Conservation (phyloP, 2,113 vertebrate species). For the Peucedramus taeniatus region DNA sequence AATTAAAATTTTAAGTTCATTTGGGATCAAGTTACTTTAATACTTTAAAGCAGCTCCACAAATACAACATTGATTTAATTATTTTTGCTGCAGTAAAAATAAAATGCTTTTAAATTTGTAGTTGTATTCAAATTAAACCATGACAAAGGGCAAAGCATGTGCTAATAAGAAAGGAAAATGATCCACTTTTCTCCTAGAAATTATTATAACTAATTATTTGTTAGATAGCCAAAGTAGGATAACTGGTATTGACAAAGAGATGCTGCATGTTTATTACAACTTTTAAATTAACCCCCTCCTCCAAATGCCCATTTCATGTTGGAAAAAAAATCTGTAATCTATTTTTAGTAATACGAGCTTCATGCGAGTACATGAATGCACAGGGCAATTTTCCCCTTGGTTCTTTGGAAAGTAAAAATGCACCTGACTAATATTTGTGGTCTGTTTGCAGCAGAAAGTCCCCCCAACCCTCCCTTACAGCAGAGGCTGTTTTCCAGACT, state of each 20-base stretch:
- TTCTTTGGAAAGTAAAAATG: neutral
- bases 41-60: conserved; percentile 55
- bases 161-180: neutral
- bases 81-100: conserved; percentile 29
- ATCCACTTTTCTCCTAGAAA: neutral
- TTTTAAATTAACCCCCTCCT: neutral
- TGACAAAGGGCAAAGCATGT: neutral
- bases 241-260: neutral
- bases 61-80: conserved; percentile 66
- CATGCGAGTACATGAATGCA: neutral
- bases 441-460: neutral
- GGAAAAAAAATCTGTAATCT: neutral
- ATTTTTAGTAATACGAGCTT: neutral
- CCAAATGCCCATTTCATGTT: neutral
- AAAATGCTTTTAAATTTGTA: conserved; percentile 26
- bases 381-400: neutral
- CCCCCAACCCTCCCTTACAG: accelerated
- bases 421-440: neutral
- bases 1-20: conserved; percentile 77
- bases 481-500: neutral
- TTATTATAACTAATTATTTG: neutral
- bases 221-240: neutral
- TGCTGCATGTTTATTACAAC: neutral
- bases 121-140: conserved; percentile 14
- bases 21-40: conserved; percentile 70